Conservation (phyloP, 2,888 invertebrate genomes). For the Toxonevra muliebris region DNA sequence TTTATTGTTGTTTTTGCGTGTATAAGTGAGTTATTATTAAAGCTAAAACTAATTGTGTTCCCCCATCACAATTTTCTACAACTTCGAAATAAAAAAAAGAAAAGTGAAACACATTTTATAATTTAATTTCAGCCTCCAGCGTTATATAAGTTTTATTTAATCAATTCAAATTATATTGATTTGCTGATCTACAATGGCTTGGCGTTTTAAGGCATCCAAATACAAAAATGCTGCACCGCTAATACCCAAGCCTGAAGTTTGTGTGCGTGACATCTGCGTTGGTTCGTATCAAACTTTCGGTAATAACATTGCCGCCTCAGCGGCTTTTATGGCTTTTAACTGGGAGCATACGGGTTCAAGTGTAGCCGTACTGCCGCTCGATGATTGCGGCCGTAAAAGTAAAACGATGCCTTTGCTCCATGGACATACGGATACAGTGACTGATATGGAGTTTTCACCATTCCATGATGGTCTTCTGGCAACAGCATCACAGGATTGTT, state of each 20-base stretch:
- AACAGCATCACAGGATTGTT: conserved; percentile 88
- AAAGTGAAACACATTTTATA: too few relatives aligned
- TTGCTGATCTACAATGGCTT: conserved; percentile 73
- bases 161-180: too few relatives aligned
- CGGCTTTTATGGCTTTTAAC: conserved; percentile 94
- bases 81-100: too few relatives aligned
- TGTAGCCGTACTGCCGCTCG: conserved; percentile 86
- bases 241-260: conserved; percentile 92
- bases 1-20: too few relatives aligned
- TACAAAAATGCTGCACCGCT: conserved; percentile 98
- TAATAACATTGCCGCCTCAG: conserved; percentile 93
- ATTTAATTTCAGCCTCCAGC: too few relatives aligned
- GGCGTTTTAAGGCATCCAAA: conserved; percentile 97
- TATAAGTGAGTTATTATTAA: too few relatives aligned
- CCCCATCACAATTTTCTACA: too few relatives aligned
- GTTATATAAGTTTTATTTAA: too few relatives aligned
- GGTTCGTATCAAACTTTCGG: conserved; percentile 95
- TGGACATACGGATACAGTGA: conserved; percentile 89
- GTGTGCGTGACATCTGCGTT: conserved; percentile 85
- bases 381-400: conserved; percentile 88
- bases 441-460: conserved; percentile 94
- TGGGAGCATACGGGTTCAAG: conserved; percentile 93
- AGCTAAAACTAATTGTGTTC: too few relatives aligned
- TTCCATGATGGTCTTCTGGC: conserved; percentile 92
- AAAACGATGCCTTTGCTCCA: conserved; percentile 87